phyloP scores from a whole-genome alignment of 2,888 invertebrate genomes.

The Eupithecia tripunctaria region DNA sequence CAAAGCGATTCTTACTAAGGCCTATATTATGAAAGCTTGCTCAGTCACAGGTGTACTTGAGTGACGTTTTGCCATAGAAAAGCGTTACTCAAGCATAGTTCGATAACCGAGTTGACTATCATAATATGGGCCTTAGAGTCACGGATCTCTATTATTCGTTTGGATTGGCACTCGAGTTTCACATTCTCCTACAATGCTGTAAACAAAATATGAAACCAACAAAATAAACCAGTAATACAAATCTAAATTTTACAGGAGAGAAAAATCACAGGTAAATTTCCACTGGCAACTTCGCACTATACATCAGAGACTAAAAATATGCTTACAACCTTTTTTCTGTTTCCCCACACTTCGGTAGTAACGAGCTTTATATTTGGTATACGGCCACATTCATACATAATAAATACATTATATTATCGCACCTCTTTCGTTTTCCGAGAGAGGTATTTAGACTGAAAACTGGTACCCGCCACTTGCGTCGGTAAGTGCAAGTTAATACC shows the following conservation, averaged over 20 bases:
- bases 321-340: slow-evolving; percentile 18
- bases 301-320: slow-evolving; percentile 4
- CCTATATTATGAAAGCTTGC: too few species aligned
- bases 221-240: neutral
- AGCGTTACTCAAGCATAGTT: too few species aligned
- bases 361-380: slow-evolving; percentile 43
- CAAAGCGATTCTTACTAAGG: neutral
- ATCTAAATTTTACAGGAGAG: neutral
- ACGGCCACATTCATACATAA: slow-evolving; percentile 46
- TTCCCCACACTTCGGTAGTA: slow-evolving; percentile 17
- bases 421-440: slow-evolving; percentile 40
- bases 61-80: too few species aligned
- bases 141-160: neutral
- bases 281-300: neutral
- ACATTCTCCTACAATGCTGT: neutral
- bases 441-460: slow-evolving; percentile 15
- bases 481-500: neutral
- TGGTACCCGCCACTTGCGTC: neutral
- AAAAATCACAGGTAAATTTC: neutral
- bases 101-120: too few species aligned
- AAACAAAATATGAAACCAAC: neutral
- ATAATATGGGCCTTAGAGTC: too few species aligned
- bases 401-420: slow-evolving; percentile 46
- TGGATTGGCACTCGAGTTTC: neutral
- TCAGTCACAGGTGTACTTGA: too few species aligned